Evolutionary conservation across 2,797 vertebrate genomes (phyloP), one percentile per base, ranked within the genome.

Genomic region (Schizothorax lantsangensis): DNA sequence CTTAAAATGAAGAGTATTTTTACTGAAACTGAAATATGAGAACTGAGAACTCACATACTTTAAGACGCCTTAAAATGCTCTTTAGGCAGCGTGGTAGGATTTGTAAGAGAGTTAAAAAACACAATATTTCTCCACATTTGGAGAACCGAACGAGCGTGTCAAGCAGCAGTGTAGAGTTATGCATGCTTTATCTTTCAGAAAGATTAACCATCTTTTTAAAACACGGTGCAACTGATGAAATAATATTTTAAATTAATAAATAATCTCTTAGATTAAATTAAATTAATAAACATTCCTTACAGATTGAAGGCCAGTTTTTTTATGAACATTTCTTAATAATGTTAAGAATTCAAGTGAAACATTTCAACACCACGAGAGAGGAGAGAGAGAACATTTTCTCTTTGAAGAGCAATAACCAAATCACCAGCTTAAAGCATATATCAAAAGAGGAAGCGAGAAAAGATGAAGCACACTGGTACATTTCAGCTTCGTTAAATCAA

Each of bases 241-340:
- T 2, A 17, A 43, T 79, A 62, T 43, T 43, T 36, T 40, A 19
- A 79, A 79, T 79, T 79, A 79, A 40, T 79, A 14, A 59, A 59
- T 26, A 6, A 43, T 40, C 14, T 62, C 23, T 79, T 43, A 43
- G 36, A 59, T 26, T 43, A 62, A 79, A 59, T 59, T 26, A 59
- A 79, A 57, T 40, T 9, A 40, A 79, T 62, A 40, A 40, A 79
- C 23, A 59, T 59, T 43, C 12, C 12, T 62, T 26, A n/a, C 36
- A 62, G 77, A 57, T 23, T 40, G 52, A 59, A 79, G 77, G 54
- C 5, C 77, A 43, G 33, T 26, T 62, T 54, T 78, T 54, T 79
- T 40, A 59, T 79, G 23, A 59, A 26, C 12, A 40, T 79, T 17
- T 59, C 54, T 59, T 79, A 62, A 78, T 38, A 77, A 40, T 40